Conservation (phyloP, 2,888 invertebrate species). For the Drosophila fungiperda region DNA sequence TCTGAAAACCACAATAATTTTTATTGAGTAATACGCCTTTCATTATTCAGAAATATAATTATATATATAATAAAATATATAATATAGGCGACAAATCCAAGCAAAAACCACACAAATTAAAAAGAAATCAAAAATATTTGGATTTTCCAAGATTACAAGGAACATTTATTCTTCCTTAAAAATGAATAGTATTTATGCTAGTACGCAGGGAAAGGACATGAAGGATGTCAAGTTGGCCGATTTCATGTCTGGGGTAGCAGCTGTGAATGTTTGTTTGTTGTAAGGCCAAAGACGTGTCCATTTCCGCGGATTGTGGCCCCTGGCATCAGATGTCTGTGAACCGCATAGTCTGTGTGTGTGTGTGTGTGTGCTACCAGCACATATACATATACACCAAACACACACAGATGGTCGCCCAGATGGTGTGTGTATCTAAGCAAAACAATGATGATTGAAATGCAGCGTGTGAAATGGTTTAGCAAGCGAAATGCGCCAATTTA, state of each 20-base stretch:
- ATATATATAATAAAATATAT: no score
- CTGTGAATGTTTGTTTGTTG: slow-evolving; percentile 29
- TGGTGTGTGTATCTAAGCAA: slow-evolving; percentile 33
- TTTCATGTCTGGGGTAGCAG: slow-evolving; percentile 12
- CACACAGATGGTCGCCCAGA: slow-evolving; percentile 5
- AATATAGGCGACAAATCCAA: neutral
- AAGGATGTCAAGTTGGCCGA: slow-evolving; percentile 10
- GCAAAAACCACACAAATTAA: neutral
- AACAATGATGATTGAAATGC: slow-evolving; percentile 70
- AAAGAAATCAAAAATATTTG: neutral
- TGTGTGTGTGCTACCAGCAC: slow-evolving; percentile 13
- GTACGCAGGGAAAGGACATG: neutral
- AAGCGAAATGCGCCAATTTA: slow-evolving; percentile 62
- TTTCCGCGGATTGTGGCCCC: slow-evolving; percentile 43
- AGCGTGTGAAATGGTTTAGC: slow-evolving; percentile 58
- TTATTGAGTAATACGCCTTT: neutral
- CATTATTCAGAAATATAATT: neutral
- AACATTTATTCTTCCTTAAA: neutral
- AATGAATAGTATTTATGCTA: neutral
- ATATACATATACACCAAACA: slow-evolving; percentile 30
- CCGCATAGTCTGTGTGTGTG: slow-evolving; percentile 13
- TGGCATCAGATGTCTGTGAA: slow-evolving; percentile 54
- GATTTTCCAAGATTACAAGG: neutral
- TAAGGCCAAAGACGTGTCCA: slow-evolving; percentile 41
- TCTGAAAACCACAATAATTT: neutral